phyloP scores from a whole-genome alignment of 2,888 invertebrate species.

The Zele albiditarsus region DNA sequence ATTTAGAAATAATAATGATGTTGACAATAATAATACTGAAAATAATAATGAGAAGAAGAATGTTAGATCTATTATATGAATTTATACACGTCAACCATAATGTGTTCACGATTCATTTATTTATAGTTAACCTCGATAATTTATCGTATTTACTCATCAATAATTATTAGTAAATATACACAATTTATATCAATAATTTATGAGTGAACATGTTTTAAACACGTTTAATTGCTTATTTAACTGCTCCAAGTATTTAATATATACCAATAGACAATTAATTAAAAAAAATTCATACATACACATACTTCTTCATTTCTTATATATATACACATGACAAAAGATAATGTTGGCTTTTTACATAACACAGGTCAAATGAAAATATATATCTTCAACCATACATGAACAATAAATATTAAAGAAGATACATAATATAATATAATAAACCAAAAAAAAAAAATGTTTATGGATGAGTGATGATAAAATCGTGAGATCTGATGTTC shows the following conservation, averaged over 20 bases:
- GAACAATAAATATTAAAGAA: not conserved
- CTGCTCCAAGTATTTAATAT: not conserved
- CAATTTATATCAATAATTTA: slow-evolving; percentile 22
- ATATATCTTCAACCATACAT: not conserved
- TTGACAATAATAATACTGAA: too few relatives aligned
- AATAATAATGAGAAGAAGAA: slow-evolving; percentile 4
- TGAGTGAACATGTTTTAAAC: not conserved
- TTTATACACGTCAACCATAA: slow-evolving; percentile 10
- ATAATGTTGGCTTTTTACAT: slow-evolving; percentile 13
- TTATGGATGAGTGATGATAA: not conserved
- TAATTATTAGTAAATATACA: not conserved
- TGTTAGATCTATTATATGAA: too few relatives aligned
- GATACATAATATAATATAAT: not conserved
- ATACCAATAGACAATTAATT: slow-evolving; percentile 23
- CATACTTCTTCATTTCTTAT: not conserved
- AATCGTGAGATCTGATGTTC: slow-evolving; percentile 20
- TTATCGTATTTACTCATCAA: slow-evolving; percentile 15
- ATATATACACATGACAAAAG: slow-evolving; percentile 12
- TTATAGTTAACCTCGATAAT: not conserved
- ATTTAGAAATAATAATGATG: too few relatives aligned
- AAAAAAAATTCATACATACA: not conserved
- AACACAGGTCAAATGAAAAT: not conserved
- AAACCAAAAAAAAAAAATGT: not conserved
- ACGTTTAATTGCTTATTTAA: slow-evolving; percentile 18
- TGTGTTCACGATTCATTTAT: slow-evolving; percentile 18